These are phyloP conservation scores for Hemibagrus wyckioides DNA, from an alignment of 2,113 vertebrate genomes.

Conservation along the genomic window DNA sequence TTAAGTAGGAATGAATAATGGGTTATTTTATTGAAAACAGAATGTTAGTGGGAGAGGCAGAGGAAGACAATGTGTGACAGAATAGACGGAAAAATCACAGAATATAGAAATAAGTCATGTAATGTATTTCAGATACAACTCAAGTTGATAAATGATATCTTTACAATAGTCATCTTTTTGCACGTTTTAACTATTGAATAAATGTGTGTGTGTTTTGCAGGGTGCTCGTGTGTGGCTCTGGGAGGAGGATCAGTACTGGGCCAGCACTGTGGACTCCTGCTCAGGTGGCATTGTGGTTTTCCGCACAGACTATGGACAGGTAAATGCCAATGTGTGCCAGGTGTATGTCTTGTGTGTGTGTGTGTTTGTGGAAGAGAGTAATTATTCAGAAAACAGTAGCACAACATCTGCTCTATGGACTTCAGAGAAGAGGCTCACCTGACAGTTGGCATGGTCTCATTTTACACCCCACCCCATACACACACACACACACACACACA, in stretches of 20 bases:
- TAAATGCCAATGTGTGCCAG: conserved; percentile 58
- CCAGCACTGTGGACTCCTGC: conserved; percentile 90
- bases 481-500: conserved; percentile 14
- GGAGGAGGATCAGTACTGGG: conserved; percentile 89
- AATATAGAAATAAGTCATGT: background rate
- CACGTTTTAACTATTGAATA: background rate
- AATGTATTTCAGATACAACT: background rate
- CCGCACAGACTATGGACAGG: conserved; percentile 89
- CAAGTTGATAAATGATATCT: background rate
- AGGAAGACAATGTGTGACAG: background rate
- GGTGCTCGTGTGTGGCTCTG: conserved; percentile 90
- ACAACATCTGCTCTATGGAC: conserved; percentile 51
- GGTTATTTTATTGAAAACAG: background rate
- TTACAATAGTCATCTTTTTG: background rate
- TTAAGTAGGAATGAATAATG: background rate
- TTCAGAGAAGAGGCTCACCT: conserved; percentile 29
- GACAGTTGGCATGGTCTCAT: conserved; percentile 44
- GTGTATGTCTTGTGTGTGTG: background rate
- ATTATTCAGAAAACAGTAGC: conserved; percentile 29
- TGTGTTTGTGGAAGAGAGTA: conserved; percentile 26
- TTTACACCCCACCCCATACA: conserved; percentile 4
- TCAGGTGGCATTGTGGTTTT: conserved; percentile 87
- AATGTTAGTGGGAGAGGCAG: background rate
- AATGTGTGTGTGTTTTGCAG: conserved; percentile 65
- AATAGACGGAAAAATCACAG: background rate